Evolutionary conservation across 2,113 vertebrate species (phyloP), one percentile per base, ranked within the genome.

Genomic region (Cairina moschata): DNA sequence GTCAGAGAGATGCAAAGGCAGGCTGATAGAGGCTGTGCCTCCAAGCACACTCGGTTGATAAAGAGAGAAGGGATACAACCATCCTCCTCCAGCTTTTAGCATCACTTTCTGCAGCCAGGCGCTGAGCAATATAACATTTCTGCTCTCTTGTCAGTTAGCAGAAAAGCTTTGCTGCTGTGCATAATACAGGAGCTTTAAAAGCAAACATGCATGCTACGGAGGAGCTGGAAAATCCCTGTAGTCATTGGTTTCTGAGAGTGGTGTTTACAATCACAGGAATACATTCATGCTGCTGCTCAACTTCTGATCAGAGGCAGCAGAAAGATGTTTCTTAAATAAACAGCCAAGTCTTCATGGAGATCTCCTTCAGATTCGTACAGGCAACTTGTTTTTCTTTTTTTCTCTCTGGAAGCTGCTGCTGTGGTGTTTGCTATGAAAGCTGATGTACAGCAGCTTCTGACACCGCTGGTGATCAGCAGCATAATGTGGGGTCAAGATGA

Each of bases 211-310:
- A 3, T 73, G 52, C 59, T 42, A 77, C 0, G 0, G 86, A 78
- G 84, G 84, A 87, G 81, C 76, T 82, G 75, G 87, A 87, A 96
- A 91, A 96, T 91, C 95, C 91, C 75, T 62, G 63, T 76, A 82
- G 90, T 87, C 72, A 2, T 63, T 77, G 78, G n/a, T 87, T 90
- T 90, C 87, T 26, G 44, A 73, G 63, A 71, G 31, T 5, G 2
- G 18, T 87, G 67, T 85, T 94, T 94, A 90, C 74, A 56, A 5
- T 62, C 84, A 59, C 38, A 58, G 72, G 40, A 73, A 59, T 28
- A 81, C 52, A 4, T 75, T 67, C 60, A 46, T 0, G 0, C 22
- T 72, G 89, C 74, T 62, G n/a, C 67, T 88, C 62, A 76, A 13
- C 67, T 65, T 88, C 74, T 93, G 50, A 87, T 91, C 28, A 18